Conservation (phyloP, 2,888 invertebrate genomes). For the Acheta domesticus region DNA sequence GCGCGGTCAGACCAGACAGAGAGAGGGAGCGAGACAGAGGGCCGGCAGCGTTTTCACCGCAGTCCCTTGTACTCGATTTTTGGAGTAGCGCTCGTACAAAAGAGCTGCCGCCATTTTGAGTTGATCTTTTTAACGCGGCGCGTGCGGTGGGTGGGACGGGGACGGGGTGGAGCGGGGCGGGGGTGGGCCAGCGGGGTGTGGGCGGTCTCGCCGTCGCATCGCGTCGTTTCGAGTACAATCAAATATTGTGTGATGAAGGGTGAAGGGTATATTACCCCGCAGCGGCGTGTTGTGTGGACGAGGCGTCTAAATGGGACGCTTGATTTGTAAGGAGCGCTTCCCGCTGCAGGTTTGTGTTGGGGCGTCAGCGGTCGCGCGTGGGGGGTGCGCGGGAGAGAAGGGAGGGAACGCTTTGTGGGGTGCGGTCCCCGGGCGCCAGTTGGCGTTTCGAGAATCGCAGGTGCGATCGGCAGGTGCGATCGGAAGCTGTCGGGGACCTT, state of each 20-base stretch:
- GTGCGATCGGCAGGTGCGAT: too few species aligned
- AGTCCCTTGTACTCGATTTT: slow-evolving; percentile 9
- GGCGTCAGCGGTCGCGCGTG: too few species aligned
- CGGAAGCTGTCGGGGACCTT: too few species aligned
- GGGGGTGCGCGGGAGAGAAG: too few species aligned
- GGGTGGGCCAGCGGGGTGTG: neutral
- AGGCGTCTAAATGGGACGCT: neutral
- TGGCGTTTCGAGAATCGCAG: too few species aligned
- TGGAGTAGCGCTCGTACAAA: slow-evolving; percentile 18
- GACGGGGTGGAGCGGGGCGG: neutral
- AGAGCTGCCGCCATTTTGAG: slow-evolving; percentile 6
- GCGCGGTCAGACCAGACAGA: neutral
- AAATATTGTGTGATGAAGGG: slow-evolving; percentile 1
- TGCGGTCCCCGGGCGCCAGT: too few species aligned
- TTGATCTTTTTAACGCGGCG: slow-evolving; percentile 1
- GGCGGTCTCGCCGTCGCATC: neutral
- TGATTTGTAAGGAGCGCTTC: slow-evolving; percentile 18
- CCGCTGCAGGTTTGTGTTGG: neutral
- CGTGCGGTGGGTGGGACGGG: neutral
- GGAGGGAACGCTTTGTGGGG: too few species aligned
- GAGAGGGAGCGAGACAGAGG: neutral
- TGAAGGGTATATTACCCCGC: neutral
- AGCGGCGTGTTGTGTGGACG: neutral
- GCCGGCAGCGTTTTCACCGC: neutral
- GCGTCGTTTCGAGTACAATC: neutral